phyloP scores from a whole-genome alignment of 2,797 vertebrate genomes.

The Periparus ater region DNA sequence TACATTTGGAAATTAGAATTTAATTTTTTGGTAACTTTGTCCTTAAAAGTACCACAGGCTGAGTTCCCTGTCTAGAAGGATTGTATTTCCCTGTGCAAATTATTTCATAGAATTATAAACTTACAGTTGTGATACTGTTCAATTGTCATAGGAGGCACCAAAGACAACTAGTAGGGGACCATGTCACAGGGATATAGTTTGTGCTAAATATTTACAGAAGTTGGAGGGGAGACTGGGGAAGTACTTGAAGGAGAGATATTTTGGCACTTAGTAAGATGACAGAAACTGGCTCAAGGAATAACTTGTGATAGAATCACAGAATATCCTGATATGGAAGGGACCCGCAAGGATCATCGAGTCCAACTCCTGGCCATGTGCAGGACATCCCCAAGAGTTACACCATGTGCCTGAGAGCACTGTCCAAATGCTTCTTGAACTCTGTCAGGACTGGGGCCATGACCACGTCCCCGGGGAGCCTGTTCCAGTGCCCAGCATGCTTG shows the following conservation, averaged over 20 bases:
- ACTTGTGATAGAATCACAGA: neutral
- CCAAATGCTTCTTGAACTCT: neutral
- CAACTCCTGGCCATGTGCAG: neutral
- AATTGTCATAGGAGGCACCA: neutral
- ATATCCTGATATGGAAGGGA: neutral
- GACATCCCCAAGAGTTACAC: neutral
- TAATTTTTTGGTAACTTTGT: neutral
- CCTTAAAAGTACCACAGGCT: neutral
- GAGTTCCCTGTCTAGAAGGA: neutral
- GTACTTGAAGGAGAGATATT: neutral
- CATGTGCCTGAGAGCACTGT: neutral
- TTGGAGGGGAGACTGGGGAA: neutral
- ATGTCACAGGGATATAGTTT: neutral
- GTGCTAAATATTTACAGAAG: neutral
- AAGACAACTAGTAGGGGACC: neutral
- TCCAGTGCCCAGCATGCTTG: neutral
- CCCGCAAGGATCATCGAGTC: rapidly evolving
- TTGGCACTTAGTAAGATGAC: neutral
- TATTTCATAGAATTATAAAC: neutral
- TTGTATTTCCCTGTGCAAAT: neutral
- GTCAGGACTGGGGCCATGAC: neutral
- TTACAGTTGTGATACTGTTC: neutral
- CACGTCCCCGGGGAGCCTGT: neutral
- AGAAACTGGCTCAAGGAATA: neutral
- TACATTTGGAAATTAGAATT: neutral